Base-by-base conservation (phyloP, 2,888 invertebrate species). In the Pecten maximus region DNA sequence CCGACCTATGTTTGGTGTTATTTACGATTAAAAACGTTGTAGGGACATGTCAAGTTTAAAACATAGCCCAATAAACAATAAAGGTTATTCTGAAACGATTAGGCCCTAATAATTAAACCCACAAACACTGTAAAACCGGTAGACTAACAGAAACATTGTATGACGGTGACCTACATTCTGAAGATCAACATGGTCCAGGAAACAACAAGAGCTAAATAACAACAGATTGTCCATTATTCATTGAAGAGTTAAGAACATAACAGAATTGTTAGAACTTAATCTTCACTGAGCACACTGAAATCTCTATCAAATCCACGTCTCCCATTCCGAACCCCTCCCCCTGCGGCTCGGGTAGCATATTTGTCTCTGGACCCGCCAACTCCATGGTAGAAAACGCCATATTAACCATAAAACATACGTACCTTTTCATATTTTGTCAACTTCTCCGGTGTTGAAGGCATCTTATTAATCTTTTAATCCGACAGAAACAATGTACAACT, bases 361-460 rank as follows among this genome's bases (percentile, higher is more conserved):
- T 60, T 28, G 23, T 28, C 10, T 23, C 28, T 0, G 28, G 74
- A 54, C 50, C 74, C 3, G 35, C 74, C 50, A 74, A 74, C 74
- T 10, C 44, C 12, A n/a, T 54, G 54, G 15, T 6, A 74, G 35
- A 74, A 28, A 74, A 35, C 54, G 88, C 86, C 88, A 12, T 40
- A n/a, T 44, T n/a, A 28, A 54, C 44, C 74, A 54, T 40, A 88
- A 40, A 19, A 50, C 40, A 23, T 87, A 90, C 94, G 60, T 91
- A 95, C 95, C 94, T 95, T 95, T 92, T 95, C 94, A 94, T 95
- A 95, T 91, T 94, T 95, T 74, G 91, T 94, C 40, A 95, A 91
- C 91, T 94, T 94, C 40, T 94, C 95, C 87, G 93, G 94, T 15
- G 94, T 94, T 16, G 94, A 93, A 87, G 95, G 95, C 95, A 95